Conservation (phyloP, 2,797 vertebrate genomes). For the Notolabrus celidotus region DNA sequence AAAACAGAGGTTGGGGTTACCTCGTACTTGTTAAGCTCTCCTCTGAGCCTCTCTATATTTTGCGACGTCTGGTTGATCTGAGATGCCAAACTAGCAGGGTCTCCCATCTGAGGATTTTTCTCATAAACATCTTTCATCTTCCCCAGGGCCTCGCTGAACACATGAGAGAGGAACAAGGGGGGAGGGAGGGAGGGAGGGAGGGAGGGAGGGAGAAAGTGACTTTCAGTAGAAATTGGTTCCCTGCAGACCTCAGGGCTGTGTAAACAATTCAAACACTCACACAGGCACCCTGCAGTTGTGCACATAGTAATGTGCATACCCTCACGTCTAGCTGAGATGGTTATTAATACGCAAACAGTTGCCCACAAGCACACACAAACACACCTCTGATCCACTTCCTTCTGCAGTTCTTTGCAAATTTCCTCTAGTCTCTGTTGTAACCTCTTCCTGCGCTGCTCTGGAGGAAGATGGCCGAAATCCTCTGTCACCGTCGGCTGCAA, state of each 20-base stretch:
- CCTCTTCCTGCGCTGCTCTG: conserved; percentile 91
- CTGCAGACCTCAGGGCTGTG: conserved; percentile 60
- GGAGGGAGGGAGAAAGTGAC: conserved; percentile 46
- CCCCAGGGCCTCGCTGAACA: conserved; percentile 89
- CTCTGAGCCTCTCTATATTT: conserved; percentile 89
- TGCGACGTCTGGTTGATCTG: conserved; percentile 90
- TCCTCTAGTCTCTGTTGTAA: conserved; percentile 91
- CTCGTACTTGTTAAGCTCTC: conserved; percentile 92
- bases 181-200: not conserved
- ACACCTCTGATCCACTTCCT: conserved; percentile 93
- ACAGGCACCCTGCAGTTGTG: conserved; percentile 38
- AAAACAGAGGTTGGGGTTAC: conserved; percentile 72
- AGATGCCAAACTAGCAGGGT: conserved; percentile 90
- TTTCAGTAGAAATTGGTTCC: conserved; percentile 60
- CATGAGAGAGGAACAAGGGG: conserved; percentile 11
- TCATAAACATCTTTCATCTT: conserved; percentile 97
- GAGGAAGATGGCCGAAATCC: conserved; percentile 91
- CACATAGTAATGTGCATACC: conserved; percentile 48
- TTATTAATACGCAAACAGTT: conserved; percentile 52
- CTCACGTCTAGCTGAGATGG: conserved; percentile 48
- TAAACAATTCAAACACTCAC: conserved; percentile 68
- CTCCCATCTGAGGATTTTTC: conserved; percentile 95
- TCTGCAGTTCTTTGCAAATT: conserved; percentile 89
- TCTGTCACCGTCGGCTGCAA: conserved; percentile 87
- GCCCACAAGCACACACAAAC: conserved; percentile 45